Base-by-base conservation (phyloP, 2,797 vertebrate species). In the Syngnathus acus region DNA sequence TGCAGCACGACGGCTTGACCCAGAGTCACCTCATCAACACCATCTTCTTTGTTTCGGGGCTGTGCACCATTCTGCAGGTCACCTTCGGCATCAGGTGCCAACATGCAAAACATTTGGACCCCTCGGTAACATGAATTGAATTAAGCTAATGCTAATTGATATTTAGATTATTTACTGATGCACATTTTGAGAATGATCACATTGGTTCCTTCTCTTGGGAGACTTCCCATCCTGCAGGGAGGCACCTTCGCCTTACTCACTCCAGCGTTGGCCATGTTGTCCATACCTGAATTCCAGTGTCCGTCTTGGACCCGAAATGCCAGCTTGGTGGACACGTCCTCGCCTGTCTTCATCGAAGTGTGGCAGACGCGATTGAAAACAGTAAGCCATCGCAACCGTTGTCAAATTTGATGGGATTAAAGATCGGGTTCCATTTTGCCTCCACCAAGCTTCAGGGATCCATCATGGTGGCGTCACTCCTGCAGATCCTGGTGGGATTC, bases 21-120 rank as follows among this genome's bases (percentile, higher is more conserved):
- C 97, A 98, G 79, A 95, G 94, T 83, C 91, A 95, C 75, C 93
- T 99, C 77, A 95, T 99, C 89, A 95, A 95, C 87, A 98, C 94
- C 82, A 95, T 97, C 67, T 95, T 98, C 91, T 97, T 99, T 4
- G 92, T 98, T 74, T 96, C 97, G 0, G 95, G 96, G 14, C 77
- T 99, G 62, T 99, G 95, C 84, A 98, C 95, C 9, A 89, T 99
- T 70, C 78, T 99, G 76, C 97, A 99, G 82, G 95, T 98, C 72
- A 76, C 92, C 71, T 90, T 98, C 16, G 97, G 97, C 53, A 87
- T 98, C 74, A 95, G 96, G 96, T 98, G 21, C 0, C 19, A 51
- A 21, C 50, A 21, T 51, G 19, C 50, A n/a, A 51, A n/a, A n/a
- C 48, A 50, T 50, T 50, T 50, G 48, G 48, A 17, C 45, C 16